phyloP scores from a whole-genome alignment of 1,140 invertebrate genomes.

The Plectrocnemia conspersa region DNA sequence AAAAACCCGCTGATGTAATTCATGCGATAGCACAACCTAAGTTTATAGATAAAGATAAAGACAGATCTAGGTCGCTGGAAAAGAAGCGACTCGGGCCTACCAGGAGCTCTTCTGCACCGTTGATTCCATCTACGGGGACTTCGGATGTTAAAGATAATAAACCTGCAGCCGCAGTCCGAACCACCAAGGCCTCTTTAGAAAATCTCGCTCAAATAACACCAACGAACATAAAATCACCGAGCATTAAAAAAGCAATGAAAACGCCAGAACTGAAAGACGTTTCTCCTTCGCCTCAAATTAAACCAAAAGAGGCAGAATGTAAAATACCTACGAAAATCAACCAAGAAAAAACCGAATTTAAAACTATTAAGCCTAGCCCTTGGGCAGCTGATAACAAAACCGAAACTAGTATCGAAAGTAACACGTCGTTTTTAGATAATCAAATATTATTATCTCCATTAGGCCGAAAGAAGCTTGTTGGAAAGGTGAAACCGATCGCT shows the following conservation, averaged over 20 bases:
- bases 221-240: slow-evolving; percentile 10
- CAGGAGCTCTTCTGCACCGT: slow-evolving; percentile 31
- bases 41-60: slow-evolving; percentile 15
- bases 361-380: slow-evolving; percentile 5
- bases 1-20: slow-evolving; percentile 12
- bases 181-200: slow-evolving; percentile 24
- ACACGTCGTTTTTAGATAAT: slow-evolving; percentile 27
- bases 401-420: slow-evolving; percentile 8
- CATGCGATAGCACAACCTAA: background rate
- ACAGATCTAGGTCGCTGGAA: slow-evolving; percentile 30
- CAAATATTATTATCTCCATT: slow-evolving; percentile 27
- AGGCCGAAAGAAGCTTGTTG: slow-evolving; percentile 43
- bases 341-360: slow-evolving; percentile 7
- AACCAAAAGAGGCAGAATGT: slow-evolving; percentile 22
- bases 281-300: background rate
- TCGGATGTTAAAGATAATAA: slow-evolving; percentile 14
- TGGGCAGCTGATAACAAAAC: slow-evolving; percentile 15
- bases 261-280: background rate
- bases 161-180: slow-evolving; percentile 1
- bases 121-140: slow-evolving; percentile 21
- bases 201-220: slow-evolving; percentile 16
- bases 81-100: slow-evolving; percentile 23
- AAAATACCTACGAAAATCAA: slow-evolving; percentile 7
- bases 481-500: slow-evolving; percentile 48
- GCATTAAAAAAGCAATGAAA: too few relatives aligned